Percentiles rank a stretch among this genome's conserved stretches.
These are phyloP conservation scores for Thelaira solivaga DNA, from an alignment of 2,888 invertebrate species.

Conservation along the genomic window DNA sequence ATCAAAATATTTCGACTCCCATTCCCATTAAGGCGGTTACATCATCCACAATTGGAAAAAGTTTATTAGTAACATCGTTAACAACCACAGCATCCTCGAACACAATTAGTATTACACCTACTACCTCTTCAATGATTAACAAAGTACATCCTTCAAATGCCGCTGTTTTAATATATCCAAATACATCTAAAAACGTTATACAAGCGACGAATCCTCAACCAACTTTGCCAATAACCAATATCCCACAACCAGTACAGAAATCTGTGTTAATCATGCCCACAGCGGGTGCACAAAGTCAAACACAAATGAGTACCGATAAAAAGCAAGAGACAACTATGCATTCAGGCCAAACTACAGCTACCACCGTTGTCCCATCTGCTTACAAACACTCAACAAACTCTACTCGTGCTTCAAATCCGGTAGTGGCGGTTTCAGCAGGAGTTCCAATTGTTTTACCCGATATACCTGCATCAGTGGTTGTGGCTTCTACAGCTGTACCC, in stretches of 20 bases:
- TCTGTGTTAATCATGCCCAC: conserved; percentile 39
- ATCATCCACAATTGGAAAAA: conserved; percentile 9
- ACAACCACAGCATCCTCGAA: conserved; percentile 14
- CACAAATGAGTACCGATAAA: neutral
- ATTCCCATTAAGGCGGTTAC: conserved; percentile 67
- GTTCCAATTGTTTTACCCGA: conserved; percentile 72
- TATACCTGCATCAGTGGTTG: conserved; percentile 71
- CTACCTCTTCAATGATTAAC: neutral
- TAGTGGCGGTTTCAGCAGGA: conserved; percentile 57
- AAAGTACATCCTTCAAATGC: conserved; percentile 2
- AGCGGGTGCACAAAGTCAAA: conserved; percentile 36
- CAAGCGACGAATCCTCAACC: conserved; percentile 43
- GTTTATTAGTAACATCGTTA: neutral
- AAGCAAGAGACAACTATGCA: neutral
- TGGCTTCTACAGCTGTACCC: conserved; percentile 67
- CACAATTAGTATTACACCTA: conserved; percentile 15
- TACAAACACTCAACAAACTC: conserved; percentile 26
- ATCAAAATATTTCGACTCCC: conserved; percentile 60
- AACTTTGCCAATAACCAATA: neutral
- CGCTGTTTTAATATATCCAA: conserved; percentile 14
- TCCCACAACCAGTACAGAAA: conserved; percentile 38
- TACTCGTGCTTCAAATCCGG: conserved; percentile 15
- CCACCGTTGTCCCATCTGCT: neutral
- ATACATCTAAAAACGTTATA: conserved; percentile 25
- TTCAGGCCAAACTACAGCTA: neutral